Base-by-base conservation (phyloP, 2,113 vertebrate genomes). In the Eretmochelys imbricata region DNA sequence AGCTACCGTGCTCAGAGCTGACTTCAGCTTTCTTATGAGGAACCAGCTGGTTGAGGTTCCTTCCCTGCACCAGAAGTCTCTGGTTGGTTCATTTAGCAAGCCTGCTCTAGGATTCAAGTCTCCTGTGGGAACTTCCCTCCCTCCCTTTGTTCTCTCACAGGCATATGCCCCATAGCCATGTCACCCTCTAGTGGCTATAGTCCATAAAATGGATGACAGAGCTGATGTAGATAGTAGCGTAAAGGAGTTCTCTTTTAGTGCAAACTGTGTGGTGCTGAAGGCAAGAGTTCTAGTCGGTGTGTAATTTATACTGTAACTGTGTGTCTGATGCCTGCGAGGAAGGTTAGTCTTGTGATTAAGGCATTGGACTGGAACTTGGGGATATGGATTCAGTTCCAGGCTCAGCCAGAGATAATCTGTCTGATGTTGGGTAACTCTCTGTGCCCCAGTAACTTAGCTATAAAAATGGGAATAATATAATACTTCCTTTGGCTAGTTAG, bases 311-410 rank as follows among this genome's bases (percentile, higher is more conserved):
- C 27, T 31, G 27, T 62, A 62, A 31, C 27, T 31, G 57, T 62
- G 27, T 27, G 17, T 57, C 27, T 62, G 27, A 62, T 29, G 11
- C 75, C 54, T 48, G 65, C 2, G 10, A 38, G 49, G 84, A 19
- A 62, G 57, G 1, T 0, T 0, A 50, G 9, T 57, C 49, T 48
- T 5, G 8, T 8, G 54, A 92, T 57, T 0, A 49, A 35, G 31
- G 8, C 19, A 75, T 29, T 25, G 2, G 55, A 2, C 17, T 29
- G 51, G 6, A 38, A 72, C 65, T 72, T 19, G 10, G 65, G 17
- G n/a, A 38, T 22, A 90, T 51, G 2, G 22, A 90, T 55, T 92
- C 38, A 29, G 20, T 42, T 3, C 12, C 50, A 24, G 35, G 57
- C 14, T 29, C 82, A 83, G 59, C 19, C 42, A 16, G 59, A 50